Conservation (phyloP, 2,888 invertebrate genomes). For the Macrosoma leucophasiata region DNA sequence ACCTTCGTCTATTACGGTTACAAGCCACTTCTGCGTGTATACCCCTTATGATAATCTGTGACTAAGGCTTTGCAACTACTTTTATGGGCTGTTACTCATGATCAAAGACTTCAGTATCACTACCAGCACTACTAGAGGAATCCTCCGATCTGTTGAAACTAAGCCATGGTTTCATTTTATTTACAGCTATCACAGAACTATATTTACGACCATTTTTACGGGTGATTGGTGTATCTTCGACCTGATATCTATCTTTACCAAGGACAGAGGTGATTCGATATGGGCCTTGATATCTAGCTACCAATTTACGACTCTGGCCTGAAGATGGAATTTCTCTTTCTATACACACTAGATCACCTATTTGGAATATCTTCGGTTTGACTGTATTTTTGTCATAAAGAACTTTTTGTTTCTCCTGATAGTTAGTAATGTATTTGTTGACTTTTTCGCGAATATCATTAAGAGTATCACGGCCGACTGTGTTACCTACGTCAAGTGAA, state of each 20-base stretch:
- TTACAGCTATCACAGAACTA: too few relatives aligned
- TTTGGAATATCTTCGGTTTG: conserved; percentile 1
- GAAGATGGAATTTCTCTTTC: background rate
- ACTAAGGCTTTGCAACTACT: too few relatives aligned
- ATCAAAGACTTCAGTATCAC: too few relatives aligned
- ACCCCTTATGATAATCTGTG: too few relatives aligned
- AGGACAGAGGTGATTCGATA: conserved; percentile 3
- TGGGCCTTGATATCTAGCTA: conserved; percentile 10
- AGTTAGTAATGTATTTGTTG: background rate
- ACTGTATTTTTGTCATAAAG: background rate
- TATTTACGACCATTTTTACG: too few relatives aligned
- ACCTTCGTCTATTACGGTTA: too few relatives aligned
- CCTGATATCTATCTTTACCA: conserved; percentile 19
- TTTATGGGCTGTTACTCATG: too few relatives aligned
- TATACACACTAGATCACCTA: background rate
- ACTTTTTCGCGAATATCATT: background rate
- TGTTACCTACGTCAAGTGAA: background rate
- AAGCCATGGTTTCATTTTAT: too few relatives aligned
- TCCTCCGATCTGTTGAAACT: too few relatives aligned
- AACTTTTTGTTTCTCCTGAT: background rate
- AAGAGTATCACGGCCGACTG: conserved; percentile 1
- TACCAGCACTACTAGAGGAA: too few relatives aligned
- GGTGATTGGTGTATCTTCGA: too few relatives aligned
- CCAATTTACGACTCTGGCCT: conserved; percentile 8
- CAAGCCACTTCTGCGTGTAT: too few relatives aligned